Conservation (phyloP, 2,797 vertebrate genomes). For the Esox lucius region DNA sequence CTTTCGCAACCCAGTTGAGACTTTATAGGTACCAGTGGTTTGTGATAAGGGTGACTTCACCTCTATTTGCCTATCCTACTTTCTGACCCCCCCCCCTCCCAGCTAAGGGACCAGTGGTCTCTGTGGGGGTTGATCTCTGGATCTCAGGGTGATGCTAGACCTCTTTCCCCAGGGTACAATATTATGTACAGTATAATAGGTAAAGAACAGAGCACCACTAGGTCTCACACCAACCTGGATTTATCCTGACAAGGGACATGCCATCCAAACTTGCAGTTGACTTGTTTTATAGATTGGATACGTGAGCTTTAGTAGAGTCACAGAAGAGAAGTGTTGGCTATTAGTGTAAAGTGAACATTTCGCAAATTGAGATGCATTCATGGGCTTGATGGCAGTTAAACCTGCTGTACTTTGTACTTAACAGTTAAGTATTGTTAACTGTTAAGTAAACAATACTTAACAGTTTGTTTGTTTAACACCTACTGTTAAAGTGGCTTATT, state of each 20-base stretch:
- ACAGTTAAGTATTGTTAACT: no score
- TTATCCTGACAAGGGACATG: constrained; percentile 45
- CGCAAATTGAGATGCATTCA: background rate
- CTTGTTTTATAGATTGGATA: background rate
- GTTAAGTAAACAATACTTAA: background rate
- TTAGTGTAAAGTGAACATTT: background rate
- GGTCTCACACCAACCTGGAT: constrained; percentile 47
- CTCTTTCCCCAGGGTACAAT: constrained; percentile 40
- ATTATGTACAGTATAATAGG: constrained; percentile 2
- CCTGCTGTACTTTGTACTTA: background rate
- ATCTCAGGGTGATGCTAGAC: constrained; percentile 64
- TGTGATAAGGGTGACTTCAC: no score
- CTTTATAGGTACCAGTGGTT: no score
- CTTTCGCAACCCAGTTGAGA: no score
- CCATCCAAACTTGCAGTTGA: constrained; percentile 38
- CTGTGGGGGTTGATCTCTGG: constrained; percentile 39
- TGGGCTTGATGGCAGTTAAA: background rate
- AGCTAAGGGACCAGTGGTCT: background rate
- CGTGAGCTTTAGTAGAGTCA: background rate
- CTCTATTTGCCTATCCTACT: no score
- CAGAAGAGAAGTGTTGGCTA: background rate
- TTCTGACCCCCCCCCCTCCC: no score
- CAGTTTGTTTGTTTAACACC: background rate
- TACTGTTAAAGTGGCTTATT: background rate
- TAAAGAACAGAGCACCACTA: constrained; percentile 43